A percentile compares a stretch with the other conserved stretches of the same genome.
Evolutionary conservation across 2,888 invertebrate genomes (phyloP).

Genomic region (Holacanthella duospinosa): DNA sequence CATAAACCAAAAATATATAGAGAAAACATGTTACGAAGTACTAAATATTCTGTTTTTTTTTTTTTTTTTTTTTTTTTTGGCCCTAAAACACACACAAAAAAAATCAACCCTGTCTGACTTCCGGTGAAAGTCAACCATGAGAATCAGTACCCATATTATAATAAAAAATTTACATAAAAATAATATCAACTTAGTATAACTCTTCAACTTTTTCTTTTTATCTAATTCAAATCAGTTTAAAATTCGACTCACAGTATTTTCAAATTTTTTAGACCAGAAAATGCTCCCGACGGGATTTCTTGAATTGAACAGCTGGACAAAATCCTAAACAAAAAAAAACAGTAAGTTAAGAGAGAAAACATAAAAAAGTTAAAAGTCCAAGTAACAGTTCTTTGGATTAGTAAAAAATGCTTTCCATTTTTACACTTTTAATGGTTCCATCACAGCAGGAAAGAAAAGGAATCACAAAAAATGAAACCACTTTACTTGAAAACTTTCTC

Average conservation of each 20-base stretch:
- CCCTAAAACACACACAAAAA: neutral
- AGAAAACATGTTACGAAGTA: neutral
- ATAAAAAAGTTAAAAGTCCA: neutral
- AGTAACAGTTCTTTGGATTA: neutral
- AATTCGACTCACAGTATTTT: conserved; percentile 24
- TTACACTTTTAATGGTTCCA: neutral
- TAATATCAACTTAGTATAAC: neutral
- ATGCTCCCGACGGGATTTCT: conserved; percentile 16
- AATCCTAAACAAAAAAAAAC: conserved; percentile 19
- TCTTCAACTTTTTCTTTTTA: too few species aligned
- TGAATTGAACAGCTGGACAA: conserved; percentile 24
- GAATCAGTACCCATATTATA: too few species aligned
- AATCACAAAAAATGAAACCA: neutral
- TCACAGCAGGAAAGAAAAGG: neutral
- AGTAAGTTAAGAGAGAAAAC: neutral
- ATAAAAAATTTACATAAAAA: neutral
- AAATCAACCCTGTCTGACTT: neutral
- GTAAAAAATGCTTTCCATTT: neutral
- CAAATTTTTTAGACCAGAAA: conserved; percentile 16
- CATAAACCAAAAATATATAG: neutral
- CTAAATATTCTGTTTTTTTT: too few species aligned
- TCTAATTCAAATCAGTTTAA: neutral
- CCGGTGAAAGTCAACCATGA: neutral
- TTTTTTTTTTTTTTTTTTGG: too few species aligned
- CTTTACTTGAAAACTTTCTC: neutral